Evolutionary conservation across 2,888 invertebrate species (phyloP), one percentile per base, ranked within the genome.

Genomic region (Bellardia bayeri): DNA sequence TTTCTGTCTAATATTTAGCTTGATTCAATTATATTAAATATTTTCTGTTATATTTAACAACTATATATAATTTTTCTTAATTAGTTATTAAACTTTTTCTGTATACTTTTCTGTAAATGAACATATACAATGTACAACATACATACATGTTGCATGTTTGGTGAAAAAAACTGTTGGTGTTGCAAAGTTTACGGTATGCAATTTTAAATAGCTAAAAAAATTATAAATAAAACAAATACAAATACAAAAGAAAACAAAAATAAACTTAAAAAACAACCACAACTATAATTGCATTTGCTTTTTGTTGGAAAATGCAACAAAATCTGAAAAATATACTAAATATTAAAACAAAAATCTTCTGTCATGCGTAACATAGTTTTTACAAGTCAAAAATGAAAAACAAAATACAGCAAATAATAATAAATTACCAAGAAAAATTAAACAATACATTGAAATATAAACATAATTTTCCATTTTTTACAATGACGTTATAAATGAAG

Each of bases 301-400:
- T 64, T 51, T 37, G 33, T 56, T 85, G 69, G 42, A 30, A 63
- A 82, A 76, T 85, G 81, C 33, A 72, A 75, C 49, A 76, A 76
- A 30, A 45, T 33, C 11, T 14, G 3, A 40, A 61, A 37, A 37
- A 37, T 33, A 54, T 71, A 42, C 30, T 9, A 76, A 83, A 56
- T 71, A 69, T 76, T 66, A 87, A 80, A 79, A 87, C 80, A 81
- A 81, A 86, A 86, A 69, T 30, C 74, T 86, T 86, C 86, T 86
- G 82, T 82, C 86, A 86, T 86, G 86, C 86, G 86, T 86, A 82
- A 82, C 86, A 79, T 66, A 61, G 66, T 82, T 71, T 66, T 45
- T 69, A 49, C 23, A 64, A 42, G 11, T 23, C 13, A 51, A 78
- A 61, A 63, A 74, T 61, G 68, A 56, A 56, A 42, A 37, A 64